Base-by-base conservation (phyloP, 1,140 invertebrate species). In the Microplitis demolitor region DNA sequence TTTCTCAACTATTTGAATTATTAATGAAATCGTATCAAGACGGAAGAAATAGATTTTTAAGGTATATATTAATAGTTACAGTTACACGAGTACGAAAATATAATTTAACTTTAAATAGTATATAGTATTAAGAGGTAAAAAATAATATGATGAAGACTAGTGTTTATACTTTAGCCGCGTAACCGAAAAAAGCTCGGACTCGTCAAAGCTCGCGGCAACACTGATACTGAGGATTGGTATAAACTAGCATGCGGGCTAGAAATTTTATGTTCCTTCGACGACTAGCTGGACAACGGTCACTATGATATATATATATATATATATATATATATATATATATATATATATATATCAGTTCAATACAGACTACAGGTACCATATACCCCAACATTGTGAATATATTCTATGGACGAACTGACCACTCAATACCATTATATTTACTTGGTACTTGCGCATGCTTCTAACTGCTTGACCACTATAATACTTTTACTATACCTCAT, bases 351-450 rank as follows among this genome's bases (percentile, higher is more conserved):
- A 24, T 31, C 33, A 33, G 66, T 35, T 53, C 66, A 78, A 76
- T 79, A 83, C 81, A 79, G 77, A 78, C 76, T 77, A 76, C 39
- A 45, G 39, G 39, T 45, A 45, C 39, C 24, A 50, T 66, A 66
- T 66, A 31, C 31, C n/a, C 14, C 16, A 14, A 4, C 16, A 54
- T 54, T 60, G 5, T 63, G 51, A 54, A 37, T 63, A 56, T 66
- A 64, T 39, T 39, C 4, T 51, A n/a, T 24, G 50, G 5, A 51
- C 24, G 24, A 8, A 51, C 63, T 51, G 34, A 75, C 79, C 80
- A 86, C 84, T 86, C 84, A 84, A 86, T 86, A 86, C 78, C 80
- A 83, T 78, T 45, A 3, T 85, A 83, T 84, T 83, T 84, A 79
- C 54, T 76, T 69, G 58, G 71, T 76, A 66, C 75, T 76, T 78